Evolutionary conservation across 2,113 vertebrate species (phyloP).

Genomic region (Pogonocichla stellata): DNA sequence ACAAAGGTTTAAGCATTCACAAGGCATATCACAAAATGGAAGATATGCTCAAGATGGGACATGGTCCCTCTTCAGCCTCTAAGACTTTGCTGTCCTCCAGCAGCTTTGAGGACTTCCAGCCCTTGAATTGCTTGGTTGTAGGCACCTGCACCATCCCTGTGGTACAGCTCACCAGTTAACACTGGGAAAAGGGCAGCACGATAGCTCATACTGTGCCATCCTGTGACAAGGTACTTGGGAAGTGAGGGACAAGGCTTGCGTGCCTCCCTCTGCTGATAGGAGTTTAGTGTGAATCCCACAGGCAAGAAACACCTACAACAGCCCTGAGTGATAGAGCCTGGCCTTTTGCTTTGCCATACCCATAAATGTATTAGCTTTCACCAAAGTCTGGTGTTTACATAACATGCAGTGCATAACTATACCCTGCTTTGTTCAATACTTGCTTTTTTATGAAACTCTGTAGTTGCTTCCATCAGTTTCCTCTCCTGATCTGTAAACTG

Average conservation of each 20-base stretch:
- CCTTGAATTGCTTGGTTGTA: background rate
- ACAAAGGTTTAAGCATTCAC: background rate
- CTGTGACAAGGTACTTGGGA: rapidly evolving
- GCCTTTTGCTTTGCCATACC: background rate
- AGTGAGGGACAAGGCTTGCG: rapidly evolving
- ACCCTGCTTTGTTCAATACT: background rate
- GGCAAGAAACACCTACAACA: background rate
- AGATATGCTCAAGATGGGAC: background rate
- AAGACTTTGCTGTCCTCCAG: background rate
- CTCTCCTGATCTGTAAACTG: slow-evolving; percentile 96
- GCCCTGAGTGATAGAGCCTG: rapidly evolving
- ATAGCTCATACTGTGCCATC: background rate
- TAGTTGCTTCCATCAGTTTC: slow-evolving; percentile 89
- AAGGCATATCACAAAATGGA: background rate
- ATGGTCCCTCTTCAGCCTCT: background rate
- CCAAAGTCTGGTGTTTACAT: rapidly evolving
- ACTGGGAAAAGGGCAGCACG: background rate
- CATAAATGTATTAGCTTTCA: background rate
- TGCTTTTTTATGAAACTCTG: slow-evolving; percentile 91
- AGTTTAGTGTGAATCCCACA: background rate
- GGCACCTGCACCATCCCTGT: background rate
- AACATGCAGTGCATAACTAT: rapidly evolving
- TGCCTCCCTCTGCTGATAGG: background rate
- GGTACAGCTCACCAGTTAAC: background rate
- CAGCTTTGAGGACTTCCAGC: background rate